These are phyloP conservation scores for Tetramorium alpestre DNA, from an alignment of 1,140 invertebrate species.

Conservation along the genomic window DNA sequence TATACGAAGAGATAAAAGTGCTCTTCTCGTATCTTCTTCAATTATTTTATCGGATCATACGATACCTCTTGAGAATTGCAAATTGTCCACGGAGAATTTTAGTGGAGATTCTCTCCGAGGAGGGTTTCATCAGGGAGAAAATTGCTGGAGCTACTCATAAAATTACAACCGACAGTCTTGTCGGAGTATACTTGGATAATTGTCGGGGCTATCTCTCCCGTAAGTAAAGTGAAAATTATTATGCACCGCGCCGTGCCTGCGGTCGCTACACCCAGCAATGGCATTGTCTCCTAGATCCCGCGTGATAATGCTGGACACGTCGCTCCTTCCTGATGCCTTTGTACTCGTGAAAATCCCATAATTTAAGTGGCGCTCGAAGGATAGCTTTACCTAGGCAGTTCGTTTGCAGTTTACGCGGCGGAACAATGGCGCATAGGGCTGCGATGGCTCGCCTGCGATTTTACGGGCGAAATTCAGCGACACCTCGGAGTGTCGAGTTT, in stretches of 20 bases:
- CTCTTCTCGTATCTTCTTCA: not conserved
- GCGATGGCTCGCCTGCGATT: conserved; percentile 16
- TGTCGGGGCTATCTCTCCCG: not conserved
- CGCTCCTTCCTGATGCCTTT: conserved; percentile 18
- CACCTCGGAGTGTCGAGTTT: not conserved
- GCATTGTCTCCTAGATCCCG: conserved; percentile 12
- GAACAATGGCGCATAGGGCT: not conserved
- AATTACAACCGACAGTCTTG: conserved; percentile 20
- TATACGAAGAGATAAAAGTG: not conserved
- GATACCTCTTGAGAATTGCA: conserved; percentile 13
- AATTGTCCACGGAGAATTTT: conserved; percentile 1
- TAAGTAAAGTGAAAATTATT: conserved; percentile 51
- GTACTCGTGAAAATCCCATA: conserved; percentile 31
- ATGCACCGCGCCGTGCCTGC: not conserved
- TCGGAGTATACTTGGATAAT: conserved; percentile 8
- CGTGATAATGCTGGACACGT: conserved; percentile 31
- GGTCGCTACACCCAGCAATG: not conserved
- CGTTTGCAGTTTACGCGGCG: conserved; percentile 7
- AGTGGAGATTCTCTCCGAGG: not conserved
- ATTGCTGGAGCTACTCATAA: not conserved
- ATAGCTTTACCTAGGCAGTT: not conserved
- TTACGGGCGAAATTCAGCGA: not conserved
- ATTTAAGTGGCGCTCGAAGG: conserved; percentile 43
- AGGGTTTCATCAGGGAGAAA: not conserved
- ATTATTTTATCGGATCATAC: not conserved